Evolutionary conservation across 2,797 vertebrate genomes (phyloP).

Genomic region (Huso huso): DNA sequence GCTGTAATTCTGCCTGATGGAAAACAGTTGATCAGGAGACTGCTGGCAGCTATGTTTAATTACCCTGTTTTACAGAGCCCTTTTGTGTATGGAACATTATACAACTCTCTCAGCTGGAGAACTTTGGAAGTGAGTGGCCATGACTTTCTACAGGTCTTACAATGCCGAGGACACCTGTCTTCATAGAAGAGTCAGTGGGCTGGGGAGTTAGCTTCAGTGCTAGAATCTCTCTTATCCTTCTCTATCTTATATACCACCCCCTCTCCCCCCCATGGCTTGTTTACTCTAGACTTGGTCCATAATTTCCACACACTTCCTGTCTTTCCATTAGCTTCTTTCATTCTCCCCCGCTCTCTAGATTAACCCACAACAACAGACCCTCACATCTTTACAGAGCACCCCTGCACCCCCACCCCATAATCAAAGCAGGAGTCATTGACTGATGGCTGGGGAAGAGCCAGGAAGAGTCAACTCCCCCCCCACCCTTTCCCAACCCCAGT

Average conservation of each 20-base stretch:
- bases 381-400: background rate
- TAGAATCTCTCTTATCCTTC: background rate
- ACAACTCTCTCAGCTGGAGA: too few species aligned
- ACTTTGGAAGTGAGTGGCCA: too few species aligned
- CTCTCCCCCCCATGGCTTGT: background rate
- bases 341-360: slow-evolving; percentile 2
- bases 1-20: background rate
- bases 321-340: background rate
- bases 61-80: slow-evolving; percentile 14
- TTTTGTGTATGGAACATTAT: background rate
- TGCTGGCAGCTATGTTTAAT: slow-evolving; percentile 14
- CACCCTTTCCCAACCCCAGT: background rate
- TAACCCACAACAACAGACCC: background rate
- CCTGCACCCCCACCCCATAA: background rate
- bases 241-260: background rate
- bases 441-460: slow-evolving; percentile 11
- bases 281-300: too few species aligned
- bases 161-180: too few species aligned
- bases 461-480: background rate
- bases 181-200: too few species aligned
- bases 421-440: slow-evolving; percentile 10
- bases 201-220: too few species aligned
- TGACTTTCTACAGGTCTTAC: too few species aligned
- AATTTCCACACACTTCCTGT: background rate
- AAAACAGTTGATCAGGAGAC: slow-evolving; percentile 1